Percentiles rank a stretch among this genome's conserved stretches.
These are phyloP conservation scores for Megamerina dolium DNA, from an alignment of 2,888 invertebrate species.

Conservation along the genomic window DNA sequence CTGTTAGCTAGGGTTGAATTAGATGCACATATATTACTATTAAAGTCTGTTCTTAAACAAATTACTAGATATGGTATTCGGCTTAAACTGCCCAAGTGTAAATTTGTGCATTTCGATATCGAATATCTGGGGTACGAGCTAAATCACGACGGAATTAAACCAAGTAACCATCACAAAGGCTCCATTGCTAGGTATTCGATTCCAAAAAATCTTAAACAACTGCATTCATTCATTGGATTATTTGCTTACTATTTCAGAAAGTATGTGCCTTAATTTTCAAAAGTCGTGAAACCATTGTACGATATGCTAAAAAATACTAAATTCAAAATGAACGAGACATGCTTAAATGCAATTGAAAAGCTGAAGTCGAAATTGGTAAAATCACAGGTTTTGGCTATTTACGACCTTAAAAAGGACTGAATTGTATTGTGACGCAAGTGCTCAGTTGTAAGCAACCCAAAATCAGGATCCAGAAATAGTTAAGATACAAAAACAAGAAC, in stretches of 20 bases:
- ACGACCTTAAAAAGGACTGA: constrained; percentile 18
- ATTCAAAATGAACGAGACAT: constrained; percentile 9
- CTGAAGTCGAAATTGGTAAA: constrained; percentile 9
- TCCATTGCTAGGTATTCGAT: constrained; percentile 7
- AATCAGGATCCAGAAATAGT: background rate
- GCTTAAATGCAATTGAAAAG: constrained; percentile 5
- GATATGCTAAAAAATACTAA: constrained; percentile 1
- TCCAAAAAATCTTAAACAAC: no score
- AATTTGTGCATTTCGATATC: constrained; percentile 10
- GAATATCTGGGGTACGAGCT: constrained; percentile 14
- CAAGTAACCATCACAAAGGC: constrained; percentile 6
- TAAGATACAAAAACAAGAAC: background rate
- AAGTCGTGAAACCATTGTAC: background rate
- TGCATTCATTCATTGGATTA: no score
- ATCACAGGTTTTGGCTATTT: constrained; percentile 28
- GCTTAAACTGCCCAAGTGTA: constrained; percentile 13
- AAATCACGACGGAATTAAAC: constrained; percentile 7
- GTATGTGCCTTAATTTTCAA: background rate
- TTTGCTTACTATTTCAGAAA: no score
- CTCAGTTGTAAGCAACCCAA: no score
- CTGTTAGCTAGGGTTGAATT: constrained; percentile 9
- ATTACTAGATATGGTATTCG: constrained; percentile 8
- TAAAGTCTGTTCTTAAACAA: constrained; percentile 8
- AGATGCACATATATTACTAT: constrained; percentile 9
- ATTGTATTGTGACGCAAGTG: constrained; percentile 33